Percentiles rank a stretch among this genome's conserved stretches.
Conservation (phyloP, 2,888 invertebrate genomes). For the Harpagoxenus sublaevis region DNA sequence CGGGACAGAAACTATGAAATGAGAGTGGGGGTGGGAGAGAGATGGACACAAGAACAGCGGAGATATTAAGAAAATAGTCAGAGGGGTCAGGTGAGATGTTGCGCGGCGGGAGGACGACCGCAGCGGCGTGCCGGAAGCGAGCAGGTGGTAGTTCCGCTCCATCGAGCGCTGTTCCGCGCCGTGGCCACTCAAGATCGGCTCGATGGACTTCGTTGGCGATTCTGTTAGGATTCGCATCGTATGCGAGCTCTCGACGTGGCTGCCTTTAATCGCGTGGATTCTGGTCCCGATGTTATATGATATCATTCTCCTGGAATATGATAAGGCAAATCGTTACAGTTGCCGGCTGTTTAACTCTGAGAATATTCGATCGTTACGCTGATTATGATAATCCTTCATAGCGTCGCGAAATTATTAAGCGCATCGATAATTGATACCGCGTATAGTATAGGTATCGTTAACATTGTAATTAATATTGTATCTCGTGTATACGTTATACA, state of each 20-base stretch:
- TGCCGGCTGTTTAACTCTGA: not conserved
- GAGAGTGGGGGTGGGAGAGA: constrained; percentile 30
- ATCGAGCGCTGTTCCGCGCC: constrained; percentile 86
- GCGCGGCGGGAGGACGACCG: constrained; percentile 66
- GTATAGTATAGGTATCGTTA: not conserved
- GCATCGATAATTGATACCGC: constrained; percentile 17
- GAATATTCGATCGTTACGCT: not conserved
- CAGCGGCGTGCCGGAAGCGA: constrained; percentile 85
- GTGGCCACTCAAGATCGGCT: constrained; percentile 84
- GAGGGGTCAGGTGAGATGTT: constrained; percentile 62
- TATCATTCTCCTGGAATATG: not conserved
- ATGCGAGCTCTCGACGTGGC: constrained; percentile 64
- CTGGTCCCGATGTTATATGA: constrained; percentile 2
- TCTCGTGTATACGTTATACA: not conserved
- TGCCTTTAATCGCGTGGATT: constrained; percentile 7
- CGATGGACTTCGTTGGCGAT: constrained; percentile 75
- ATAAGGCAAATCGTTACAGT: not conserved
- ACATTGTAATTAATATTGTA: constrained; percentile 13
- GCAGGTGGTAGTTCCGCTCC: constrained; percentile 86
- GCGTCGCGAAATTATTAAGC: not conserved
- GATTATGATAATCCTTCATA: not conserved
- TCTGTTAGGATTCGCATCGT: constrained; percentile 76
- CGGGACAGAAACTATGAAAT: constrained; percentile 60
- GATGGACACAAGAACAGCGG: constrained; percentile 63
- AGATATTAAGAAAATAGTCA: constrained; percentile 68